These are phyloP conservation scores for Thalpophila matura DNA, from an alignment of 2,888 invertebrate genomes.

Conservation along the genomic window DNA sequence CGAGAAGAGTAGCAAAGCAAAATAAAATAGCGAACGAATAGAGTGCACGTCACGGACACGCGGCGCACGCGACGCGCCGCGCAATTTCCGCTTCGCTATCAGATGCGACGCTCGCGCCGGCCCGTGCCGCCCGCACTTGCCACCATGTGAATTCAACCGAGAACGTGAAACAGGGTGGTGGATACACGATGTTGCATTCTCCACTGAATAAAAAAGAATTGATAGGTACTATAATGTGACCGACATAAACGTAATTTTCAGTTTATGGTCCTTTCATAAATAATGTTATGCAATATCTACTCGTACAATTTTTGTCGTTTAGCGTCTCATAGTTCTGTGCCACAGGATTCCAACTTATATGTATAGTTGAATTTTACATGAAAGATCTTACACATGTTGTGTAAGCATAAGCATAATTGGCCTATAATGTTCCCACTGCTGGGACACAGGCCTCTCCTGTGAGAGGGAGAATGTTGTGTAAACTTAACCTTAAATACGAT, in stretches of 20 bases:
- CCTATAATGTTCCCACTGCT: no score
- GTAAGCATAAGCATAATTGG: slow-evolving; percentile 43
- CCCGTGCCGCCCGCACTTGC: slow-evolving; percentile 65
- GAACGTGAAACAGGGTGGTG: slow-evolving; percentile 62
- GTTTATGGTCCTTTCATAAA: slow-evolving; percentile 3
- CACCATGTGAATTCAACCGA: slow-evolving; percentile 75
- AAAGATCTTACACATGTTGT: slow-evolving; percentile 37
- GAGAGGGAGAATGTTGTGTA: slow-evolving; percentile 32
- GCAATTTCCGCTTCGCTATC: slow-evolving; percentile 88
- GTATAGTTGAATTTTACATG: slow-evolving; percentile 7
- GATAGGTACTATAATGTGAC: slow-evolving; percentile 17
- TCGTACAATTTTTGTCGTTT: slow-evolving; percentile 2
- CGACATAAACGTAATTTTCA: slow-evolving; percentile 9
- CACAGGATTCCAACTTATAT: background rate
- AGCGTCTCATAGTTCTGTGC: slow-evolving; percentile 4
- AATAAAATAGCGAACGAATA: slow-evolving; percentile 81
- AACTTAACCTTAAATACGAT: slow-evolving; percentile 48
- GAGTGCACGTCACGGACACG: slow-evolving; percentile 85
- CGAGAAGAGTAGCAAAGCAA: slow-evolving; percentile 74
- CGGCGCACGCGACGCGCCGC: slow-evolving; percentile 86
- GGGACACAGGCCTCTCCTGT: no score
- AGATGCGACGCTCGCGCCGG: slow-evolving; percentile 82
- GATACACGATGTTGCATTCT: slow-evolving; percentile 66
- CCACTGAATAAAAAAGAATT: slow-evolving; percentile 66
- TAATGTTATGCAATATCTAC: no score